Conservation (phyloP, 1,140 invertebrate species). For the Harpegnathos saltator region DNA sequence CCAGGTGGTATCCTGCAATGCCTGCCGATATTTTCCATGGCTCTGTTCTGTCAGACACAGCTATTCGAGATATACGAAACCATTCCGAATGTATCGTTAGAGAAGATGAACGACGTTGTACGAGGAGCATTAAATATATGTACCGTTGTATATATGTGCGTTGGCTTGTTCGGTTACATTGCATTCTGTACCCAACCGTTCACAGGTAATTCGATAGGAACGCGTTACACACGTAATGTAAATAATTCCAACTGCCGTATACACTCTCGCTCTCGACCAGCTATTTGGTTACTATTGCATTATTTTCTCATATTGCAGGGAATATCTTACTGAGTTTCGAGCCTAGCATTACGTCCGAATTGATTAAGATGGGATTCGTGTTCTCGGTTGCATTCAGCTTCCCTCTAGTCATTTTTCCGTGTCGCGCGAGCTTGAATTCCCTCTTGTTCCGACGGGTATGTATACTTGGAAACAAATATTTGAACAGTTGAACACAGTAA, state of each 20-base stretch:
- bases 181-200: constrained; percentile 94
- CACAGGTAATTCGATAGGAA: constrained; percentile 86
- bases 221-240: not conserved
- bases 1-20: constrained; percentile 94
- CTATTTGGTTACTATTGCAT: constrained; percentile 12
- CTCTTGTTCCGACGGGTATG: constrained; percentile 94
- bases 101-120: constrained; percentile 95
- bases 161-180: constrained; percentile 98
- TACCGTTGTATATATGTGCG: constrained; percentile 93
- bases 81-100: constrained; percentile 94
- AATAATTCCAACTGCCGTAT: not conserved
- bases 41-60: constrained; percentile 98
- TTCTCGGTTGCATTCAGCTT: constrained; percentile 98
- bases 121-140: constrained; percentile 96
- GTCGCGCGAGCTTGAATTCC: constrained; percentile 96
- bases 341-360: constrained; percentile 92
- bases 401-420: constrained; percentile 98
- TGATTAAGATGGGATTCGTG: constrained; percentile 97
- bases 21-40: constrained; percentile 98
- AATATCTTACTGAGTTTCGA: constrained; percentile 96
- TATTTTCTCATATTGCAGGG: constrained; percentile 86
- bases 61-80: constrained; percentile 98
- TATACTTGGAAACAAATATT: too few species aligned
- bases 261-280: not conserved
- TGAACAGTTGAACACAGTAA: too few species aligned